Evolutionary conservation across 1,140 invertebrate genomes (phyloP).

Genomic region (Danaus melanippus): DNA sequence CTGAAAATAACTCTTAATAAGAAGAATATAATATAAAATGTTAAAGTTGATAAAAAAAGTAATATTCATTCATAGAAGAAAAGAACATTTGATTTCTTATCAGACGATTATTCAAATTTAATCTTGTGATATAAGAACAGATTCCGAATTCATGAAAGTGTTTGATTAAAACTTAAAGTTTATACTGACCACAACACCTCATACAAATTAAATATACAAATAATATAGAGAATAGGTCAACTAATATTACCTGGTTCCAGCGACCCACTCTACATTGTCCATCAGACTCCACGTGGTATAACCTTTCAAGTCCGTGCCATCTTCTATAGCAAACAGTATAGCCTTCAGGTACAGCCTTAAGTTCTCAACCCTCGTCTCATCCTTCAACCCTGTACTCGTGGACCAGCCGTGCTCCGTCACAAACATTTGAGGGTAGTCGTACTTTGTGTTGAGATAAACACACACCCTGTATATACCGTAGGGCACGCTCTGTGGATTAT

Average conservation of each 20-base stretch:
- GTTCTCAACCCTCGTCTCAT: conserved; percentile 57
- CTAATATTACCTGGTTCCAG: conserved; percentile 63
- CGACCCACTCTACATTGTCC: conserved; percentile 70
- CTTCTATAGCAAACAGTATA: conserved; percentile 77
- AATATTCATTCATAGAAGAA: too few relatives aligned
- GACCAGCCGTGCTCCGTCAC: conserved; percentile 76
- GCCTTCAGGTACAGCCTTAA: conserved; percentile 49
- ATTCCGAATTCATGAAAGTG: background rate
- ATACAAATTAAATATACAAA: too few relatives aligned
- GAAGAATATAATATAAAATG: background rate
- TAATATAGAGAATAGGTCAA: too few relatives aligned
- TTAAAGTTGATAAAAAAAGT: background rate
- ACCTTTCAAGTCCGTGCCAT: conserved; percentile 76
- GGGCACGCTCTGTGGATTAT: conserved; percentile 24
- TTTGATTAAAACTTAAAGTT: conserved; percentile 3
- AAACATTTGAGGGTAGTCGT: conserved; percentile 65
- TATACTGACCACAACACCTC: background rate
- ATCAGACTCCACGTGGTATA: conserved; percentile 50
- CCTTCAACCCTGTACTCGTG: conserved; percentile 18
- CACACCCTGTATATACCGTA: conserved; percentile 34
- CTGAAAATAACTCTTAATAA: conserved; percentile 16
- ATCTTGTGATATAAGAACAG: background rate
- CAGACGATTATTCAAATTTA: background rate
- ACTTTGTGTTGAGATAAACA: conserved; percentile 66
- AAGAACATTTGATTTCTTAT: too few relatives aligned